phyloP scores from a whole-genome alignment of 2,888 invertebrate species.

The Mesorhabditis spiculigera region DNA sequence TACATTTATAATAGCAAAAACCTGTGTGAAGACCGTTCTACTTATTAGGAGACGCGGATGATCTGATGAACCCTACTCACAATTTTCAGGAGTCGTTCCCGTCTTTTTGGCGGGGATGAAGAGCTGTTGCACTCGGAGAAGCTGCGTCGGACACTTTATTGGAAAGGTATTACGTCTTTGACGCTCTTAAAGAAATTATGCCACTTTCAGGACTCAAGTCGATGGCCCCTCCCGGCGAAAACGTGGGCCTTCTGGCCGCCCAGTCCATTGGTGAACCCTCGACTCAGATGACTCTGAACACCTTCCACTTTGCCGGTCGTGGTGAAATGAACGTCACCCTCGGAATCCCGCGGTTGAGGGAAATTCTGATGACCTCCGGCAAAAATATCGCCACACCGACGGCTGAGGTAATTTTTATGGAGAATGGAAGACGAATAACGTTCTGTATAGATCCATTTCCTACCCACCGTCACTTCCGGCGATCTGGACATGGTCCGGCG shows the following conservation, averaged over 20 bases:
- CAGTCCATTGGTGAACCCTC: slow-evolving; percentile 98
- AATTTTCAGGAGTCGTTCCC: neutral
- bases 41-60: too few relatives aligned
- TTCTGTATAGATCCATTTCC: slow-evolving; percentile 3
- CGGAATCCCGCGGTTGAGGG: slow-evolving; percentile 93
- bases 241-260: slow-evolving; percentile 90
- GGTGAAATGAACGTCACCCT: slow-evolving; percentile 99
- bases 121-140: slow-evolving; percentile 16
- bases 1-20: too few relatives aligned
- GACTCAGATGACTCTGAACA: slow-evolving; percentile 99
- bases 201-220: slow-evolving; percentile 63
- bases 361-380: slow-evolving; percentile 91
- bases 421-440: slow-evolving; percentile 10
- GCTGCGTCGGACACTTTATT: slow-evolving; percentile 46
- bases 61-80: too few relatives aligned
- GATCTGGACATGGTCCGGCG: slow-evolving; percentile 59
- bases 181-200: neutral
- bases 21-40: too few relatives aligned
- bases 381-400: slow-evolving; percentile 89
- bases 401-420: slow-evolving; percentile 63
- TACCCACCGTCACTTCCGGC: slow-evolving; percentile 16
- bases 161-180: slow-evolving; percentile 43
- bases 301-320: slow-evolving; percentile 92
- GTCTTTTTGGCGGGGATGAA: slow-evolving; percentile 15
- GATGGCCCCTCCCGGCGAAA: slow-evolving; percentile 84